Evolutionary conservation across 2,888 invertebrate species (phyloP).

Genomic region (Oxytorus armatus): DNA sequence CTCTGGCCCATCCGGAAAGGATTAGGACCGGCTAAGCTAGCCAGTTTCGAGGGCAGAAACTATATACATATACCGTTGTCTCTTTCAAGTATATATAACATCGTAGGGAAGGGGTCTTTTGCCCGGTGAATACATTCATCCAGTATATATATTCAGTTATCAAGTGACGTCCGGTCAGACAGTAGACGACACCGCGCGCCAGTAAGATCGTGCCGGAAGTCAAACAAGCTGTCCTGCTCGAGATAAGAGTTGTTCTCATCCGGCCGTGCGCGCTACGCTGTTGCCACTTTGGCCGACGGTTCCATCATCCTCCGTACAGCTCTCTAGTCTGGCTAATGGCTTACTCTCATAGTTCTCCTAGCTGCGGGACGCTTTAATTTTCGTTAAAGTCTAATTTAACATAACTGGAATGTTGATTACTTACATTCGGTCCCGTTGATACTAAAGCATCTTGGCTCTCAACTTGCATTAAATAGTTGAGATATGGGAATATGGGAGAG

Average conservation of each 20-base stretch:
- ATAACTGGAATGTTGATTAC: neutral
- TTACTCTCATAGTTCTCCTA: conserved; percentile 51
- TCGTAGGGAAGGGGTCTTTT: conserved; percentile 18
- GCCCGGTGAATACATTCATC: conserved; percentile 34
- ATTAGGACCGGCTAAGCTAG: conserved; percentile 78
- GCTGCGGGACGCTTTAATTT: conserved; percentile 73
- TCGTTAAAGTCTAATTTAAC: conserved; percentile 74
- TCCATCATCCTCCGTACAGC: conserved; percentile 65
- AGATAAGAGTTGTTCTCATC: conserved; percentile 76
- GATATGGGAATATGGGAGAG: conserved; percentile 13
- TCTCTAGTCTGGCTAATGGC: conserved; percentile 73
- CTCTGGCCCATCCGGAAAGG: conserved; percentile 76
- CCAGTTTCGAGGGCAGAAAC: conserved; percentile 55
- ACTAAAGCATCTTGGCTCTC: conserved; percentile 14
- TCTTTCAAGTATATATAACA: conserved; percentile 36
- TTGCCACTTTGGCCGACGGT: conserved; percentile 55
- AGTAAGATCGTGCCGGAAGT: conserved; percentile 77
- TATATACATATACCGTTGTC: conserved; percentile 20
- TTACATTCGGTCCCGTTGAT: conserved; percentile 11
- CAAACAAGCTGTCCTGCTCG: conserved; percentile 80
- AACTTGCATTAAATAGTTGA: neutral
- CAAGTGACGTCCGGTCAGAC: conserved; percentile 82
- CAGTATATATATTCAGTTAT: conserved; percentile 77
- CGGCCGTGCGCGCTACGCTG: conserved; percentile 24
- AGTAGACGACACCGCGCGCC: conserved; percentile 39